Conservation (phyloP, 2,888 invertebrate species). For the Hartigia nigra region DNA sequence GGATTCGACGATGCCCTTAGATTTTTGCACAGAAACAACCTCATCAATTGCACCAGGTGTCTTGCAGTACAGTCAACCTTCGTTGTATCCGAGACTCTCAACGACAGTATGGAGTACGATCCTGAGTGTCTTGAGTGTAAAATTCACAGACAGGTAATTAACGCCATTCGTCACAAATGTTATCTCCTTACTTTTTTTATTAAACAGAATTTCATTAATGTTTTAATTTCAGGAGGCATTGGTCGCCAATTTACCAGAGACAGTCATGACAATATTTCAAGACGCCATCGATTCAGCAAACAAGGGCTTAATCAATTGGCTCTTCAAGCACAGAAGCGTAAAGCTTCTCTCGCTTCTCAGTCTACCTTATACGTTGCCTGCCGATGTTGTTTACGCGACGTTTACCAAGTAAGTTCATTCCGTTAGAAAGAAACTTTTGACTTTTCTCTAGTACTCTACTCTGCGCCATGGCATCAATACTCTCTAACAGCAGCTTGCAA, state of each 20-base stretch:
- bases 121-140: constrained; percentile 91
- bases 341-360: constrained; percentile 83
- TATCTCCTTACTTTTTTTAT: not conserved
- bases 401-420: constrained; percentile 82
- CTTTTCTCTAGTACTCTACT: not conserved
- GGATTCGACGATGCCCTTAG: constrained; percentile 93
- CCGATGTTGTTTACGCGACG: constrained; percentile 88
- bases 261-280: constrained; percentile 90
- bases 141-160: constrained; percentile 82
- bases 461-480: not conserved
- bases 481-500: not conserved
- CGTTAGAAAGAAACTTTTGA: not conserved
- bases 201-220: not conserved
- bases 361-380: constrained; percentile 88
- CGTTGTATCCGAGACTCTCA: constrained; percentile 80
- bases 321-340: constrained; percentile 86
- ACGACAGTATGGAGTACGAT: constrained; percentile 80
- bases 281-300: constrained; percentile 94
- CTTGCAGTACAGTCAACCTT: constrained; percentile 89
- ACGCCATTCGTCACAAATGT: not conserved
- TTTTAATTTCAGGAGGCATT: constrained; percentile 78
- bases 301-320: constrained; percentile 89
- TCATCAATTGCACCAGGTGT: constrained; percentile 93
- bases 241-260: constrained; percentile 89
- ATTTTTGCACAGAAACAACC: constrained; percentile 87